Base-by-base conservation (phyloP, 2,888 invertebrate genomes). In the Tiphia femorata region DNA sequence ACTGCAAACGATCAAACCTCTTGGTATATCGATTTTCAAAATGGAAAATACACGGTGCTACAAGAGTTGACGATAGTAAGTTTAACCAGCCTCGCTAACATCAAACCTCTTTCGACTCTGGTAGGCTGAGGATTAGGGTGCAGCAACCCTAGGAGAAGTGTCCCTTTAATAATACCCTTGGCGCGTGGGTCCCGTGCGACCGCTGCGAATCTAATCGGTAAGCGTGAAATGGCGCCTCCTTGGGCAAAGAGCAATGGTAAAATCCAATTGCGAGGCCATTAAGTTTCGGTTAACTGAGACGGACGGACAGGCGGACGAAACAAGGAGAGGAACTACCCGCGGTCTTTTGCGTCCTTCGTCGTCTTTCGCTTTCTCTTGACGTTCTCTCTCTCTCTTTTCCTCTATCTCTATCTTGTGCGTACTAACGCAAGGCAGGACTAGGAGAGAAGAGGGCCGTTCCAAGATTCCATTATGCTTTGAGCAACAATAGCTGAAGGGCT, bases 401-500 rank as follows among this genome's bases (percentile, higher is more conserved):
- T 44, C 21, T 56, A 21, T 29, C 48, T 47, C 56, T 48, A 40
- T 42, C 21, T 21, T 43, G 37, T 49, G 25, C 44, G 47, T 42
- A 42, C 49, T 61, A 50, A 42, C 25, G 50, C 54, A 49, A 43
- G 52, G 49, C 55, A 49, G 64, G 65, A 58, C 72, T 69, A 68
- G 73, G 29, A 64, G 61, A 62, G 70, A 70, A 66, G 73, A 69
- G 72, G 74, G 67, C 78, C 75, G 80, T n/a, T n/a, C n/a, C n/a
- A n/a, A 78, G 81, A 82, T 83, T 83, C 82, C 80, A 83, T 83
- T 82, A 82, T 80, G 80, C 80, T 79, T 79, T 75, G 81, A 79
- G 80, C 80, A 81, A 83, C 83, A 82, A 83, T 83, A 82, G 83
- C 83, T 80, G 73, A 81, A n/a, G 81, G 83, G 83, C 83, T 82